A percentile compares a stretch with the other conserved stretches of the same genome.
Evolutionary conservation across 2,888 invertebrate genomes (phyloP).

Genomic region (Ochropleura leucogaster): DNA sequence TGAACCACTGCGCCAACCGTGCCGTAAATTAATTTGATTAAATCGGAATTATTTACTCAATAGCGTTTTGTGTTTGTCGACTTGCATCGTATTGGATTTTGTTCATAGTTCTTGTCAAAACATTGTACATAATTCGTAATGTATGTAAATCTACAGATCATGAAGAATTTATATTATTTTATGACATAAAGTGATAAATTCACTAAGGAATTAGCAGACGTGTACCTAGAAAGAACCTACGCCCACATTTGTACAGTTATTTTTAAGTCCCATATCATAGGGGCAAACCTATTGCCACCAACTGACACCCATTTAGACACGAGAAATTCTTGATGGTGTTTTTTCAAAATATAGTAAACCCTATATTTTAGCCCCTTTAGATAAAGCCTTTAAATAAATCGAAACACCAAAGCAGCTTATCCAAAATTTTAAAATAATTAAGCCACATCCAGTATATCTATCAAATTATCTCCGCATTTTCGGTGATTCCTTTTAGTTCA

Average conservation of each 20-base stretch:
- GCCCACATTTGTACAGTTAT: too few species aligned
- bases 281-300: too few species aligned
- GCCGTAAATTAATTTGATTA: not conserved
- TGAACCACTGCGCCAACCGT: too few species aligned
- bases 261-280: too few species aligned
- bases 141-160: not conserved
- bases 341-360: too few species aligned
- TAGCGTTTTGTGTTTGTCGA: not conserved
- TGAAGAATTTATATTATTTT: not conserved
- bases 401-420: not conserved
- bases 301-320: too few species aligned
- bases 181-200: not conserved
- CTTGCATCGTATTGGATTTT: not conserved
- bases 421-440: not conserved
- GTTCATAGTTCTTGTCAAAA: not conserved
- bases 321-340: too few species aligned
- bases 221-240: too few species aligned
- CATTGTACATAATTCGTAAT: not conserved
- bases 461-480: constrained; percentile 43
- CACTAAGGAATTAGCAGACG: too few species aligned
- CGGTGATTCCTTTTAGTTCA: constrained; percentile 67
- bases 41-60: not conserved
- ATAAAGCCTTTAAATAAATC: not conserved
- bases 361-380: not conserved
- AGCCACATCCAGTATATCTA: constrained; percentile 45